These are phyloP conservation scores for Phaethon lepturus DNA, from an alignment of 2,113 vertebrate species.

Conservation along the genomic window DNA sequence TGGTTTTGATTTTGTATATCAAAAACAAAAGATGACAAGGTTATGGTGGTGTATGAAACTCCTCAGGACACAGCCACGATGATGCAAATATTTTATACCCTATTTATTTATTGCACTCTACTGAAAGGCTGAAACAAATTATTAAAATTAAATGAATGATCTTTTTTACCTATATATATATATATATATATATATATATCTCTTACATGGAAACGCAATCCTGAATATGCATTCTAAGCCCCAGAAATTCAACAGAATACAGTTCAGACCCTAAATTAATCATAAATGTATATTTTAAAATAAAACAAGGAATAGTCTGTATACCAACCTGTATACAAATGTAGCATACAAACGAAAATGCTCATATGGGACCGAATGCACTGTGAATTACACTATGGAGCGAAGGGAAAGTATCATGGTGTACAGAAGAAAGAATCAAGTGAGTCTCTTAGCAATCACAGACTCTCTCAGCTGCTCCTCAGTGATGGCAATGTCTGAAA, in stretches of 20 bases:
- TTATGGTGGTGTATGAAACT: slow-evolving; percentile 36
- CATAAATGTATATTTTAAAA: background rate
- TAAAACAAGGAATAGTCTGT: background rate
- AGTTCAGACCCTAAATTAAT: background rate
- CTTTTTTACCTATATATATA: no score
- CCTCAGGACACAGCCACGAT: background rate
- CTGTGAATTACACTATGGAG: background rate
- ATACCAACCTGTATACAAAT: background rate
- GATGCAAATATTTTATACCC: background rate
- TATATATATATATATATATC: no score
- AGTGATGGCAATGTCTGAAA: background rate
- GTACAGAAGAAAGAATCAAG: background rate
- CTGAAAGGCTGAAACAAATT: background rate
- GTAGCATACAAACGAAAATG: background rate
- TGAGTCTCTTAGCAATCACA: background rate
- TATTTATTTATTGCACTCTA: slow-evolving; percentile 37
- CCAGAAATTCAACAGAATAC: background rate
- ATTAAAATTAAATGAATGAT: slow-evolving; percentile 6
- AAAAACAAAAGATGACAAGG: slow-evolving; percentile 23
- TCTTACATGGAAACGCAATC: background rate
- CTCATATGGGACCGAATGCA: background rate
- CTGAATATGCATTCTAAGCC: background rate
- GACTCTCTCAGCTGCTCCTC: background rate
- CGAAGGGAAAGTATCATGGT: background rate
- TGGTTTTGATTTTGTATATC: slow-evolving; percentile 62